Percentiles rank a stretch among this genome's conserved stretches.
These are phyloP conservation scores for Tethya wilhelma DNA, from an alignment of 37 sponge, comb jelly and placozoan species.

Conservation along the genomic window DNA sequence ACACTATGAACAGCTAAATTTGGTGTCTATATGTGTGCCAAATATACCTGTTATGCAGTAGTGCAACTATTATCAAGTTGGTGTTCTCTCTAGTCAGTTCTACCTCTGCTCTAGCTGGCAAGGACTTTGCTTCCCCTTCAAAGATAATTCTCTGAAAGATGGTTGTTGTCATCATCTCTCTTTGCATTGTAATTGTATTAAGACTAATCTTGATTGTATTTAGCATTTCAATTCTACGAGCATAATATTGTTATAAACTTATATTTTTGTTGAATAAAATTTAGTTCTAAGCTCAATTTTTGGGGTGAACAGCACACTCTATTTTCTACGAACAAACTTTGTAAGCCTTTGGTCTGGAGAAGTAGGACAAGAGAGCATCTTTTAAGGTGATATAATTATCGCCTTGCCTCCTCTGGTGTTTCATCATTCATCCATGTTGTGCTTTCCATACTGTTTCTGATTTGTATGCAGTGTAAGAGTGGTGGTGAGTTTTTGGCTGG, in stretches of 20 bases:
- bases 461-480: constrained; percentile 70
- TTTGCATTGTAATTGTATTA: constrained; percentile 65
- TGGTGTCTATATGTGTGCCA: too few relatives aligned
- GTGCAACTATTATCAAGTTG: constrained; percentile 78
- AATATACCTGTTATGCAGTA: constrained; percentile 59
- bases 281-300: not conserved
- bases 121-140: constrained; percentile 66
- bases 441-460: not conserved
- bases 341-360: too few relatives aligned
- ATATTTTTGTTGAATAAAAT: too few relatives aligned
- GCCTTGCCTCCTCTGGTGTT: too few relatives aligned
- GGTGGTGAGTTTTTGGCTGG: constrained; percentile 51
- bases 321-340: too few relatives aligned
- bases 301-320: not conserved
- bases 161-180: constrained; percentile 55
- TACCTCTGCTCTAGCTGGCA: constrained; percentile 58
- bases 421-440: not conserved
- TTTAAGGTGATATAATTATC: too few relatives aligned
- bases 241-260: not conserved
- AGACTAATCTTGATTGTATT: too few relatives aligned
- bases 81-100: constrained; percentile 85
- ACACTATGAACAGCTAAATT: too few relatives aligned
- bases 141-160: constrained; percentile 60
- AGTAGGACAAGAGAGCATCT: too few relatives aligned
- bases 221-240: not conserved